A percentile compares a stretch with the other conserved stretches of the same genome.
phyloP scores from a whole-genome alignment of 2,797 vertebrate species.

The Brachyalestes nurse region DNA sequence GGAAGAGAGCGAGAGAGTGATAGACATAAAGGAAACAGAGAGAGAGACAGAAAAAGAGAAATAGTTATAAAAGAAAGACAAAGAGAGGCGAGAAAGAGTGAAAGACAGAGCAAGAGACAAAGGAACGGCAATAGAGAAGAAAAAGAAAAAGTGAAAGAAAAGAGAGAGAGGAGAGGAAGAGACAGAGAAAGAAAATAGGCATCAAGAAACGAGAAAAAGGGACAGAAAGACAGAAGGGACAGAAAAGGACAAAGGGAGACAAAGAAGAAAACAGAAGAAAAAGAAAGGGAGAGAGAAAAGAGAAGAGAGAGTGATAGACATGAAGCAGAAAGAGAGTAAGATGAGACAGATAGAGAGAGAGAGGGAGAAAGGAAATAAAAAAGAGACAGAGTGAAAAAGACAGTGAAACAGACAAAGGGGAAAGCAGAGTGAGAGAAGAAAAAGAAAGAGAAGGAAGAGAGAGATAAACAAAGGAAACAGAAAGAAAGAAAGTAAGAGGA shows the following conservation, averaged over 20 bases:
- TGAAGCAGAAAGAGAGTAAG: neutral
- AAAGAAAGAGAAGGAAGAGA: neutral
- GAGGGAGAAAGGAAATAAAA: neutral
- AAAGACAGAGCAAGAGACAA: neutral
- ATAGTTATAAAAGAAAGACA: neutral
- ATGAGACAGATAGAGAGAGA: neutral
- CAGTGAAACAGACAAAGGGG: neutral
- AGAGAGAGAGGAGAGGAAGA: neutral
- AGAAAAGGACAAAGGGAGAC: neutral
- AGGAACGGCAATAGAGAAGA: neutral
- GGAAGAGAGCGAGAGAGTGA: neutral
- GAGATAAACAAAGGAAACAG: neutral
- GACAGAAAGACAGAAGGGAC: neutral
- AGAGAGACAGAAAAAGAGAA: neutral
- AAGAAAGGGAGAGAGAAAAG: neutral
- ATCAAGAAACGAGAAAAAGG: neutral
- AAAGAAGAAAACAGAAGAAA: neutral
- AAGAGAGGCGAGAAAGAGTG: neutral
- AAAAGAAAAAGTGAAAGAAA: neutral
- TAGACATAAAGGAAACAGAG: neutral
- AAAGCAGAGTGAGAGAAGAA: neutral
- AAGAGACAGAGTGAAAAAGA: neutral
- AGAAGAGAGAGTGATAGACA: neutral
- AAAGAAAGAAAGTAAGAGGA: neutral
- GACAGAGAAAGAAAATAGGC: neutral